These are phyloP conservation scores for Lepidonotus clava DNA, from an alignment of 2,888 invertebrate genomes.

Conservation along the genomic window DNA sequence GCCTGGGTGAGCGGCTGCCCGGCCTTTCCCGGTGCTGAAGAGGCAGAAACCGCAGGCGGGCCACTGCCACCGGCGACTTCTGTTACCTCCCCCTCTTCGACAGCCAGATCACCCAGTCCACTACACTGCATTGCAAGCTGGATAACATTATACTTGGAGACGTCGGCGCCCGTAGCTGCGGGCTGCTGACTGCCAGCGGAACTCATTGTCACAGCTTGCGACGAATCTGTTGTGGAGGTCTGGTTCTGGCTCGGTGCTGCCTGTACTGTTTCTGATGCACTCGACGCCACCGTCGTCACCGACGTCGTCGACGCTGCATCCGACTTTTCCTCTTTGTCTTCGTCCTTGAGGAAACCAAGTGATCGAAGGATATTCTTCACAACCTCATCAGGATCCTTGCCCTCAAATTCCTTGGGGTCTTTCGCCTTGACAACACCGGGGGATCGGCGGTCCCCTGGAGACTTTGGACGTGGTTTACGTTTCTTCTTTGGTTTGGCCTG, in stretches of 20 bases:
- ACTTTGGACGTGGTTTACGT: slow-evolving; percentile 37
- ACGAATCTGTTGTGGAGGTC: slow-evolving; percentile 37
- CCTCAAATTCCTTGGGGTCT: slow-evolving; percentile 49
- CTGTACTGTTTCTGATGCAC: neutral
- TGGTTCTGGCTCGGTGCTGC: slow-evolving; percentile 16
- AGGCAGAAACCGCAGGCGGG: neutral
- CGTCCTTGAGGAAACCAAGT: slow-evolving; percentile 50
- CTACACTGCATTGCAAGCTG: slow-evolving; percentile 53
- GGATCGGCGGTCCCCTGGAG: slow-evolving; percentile 40
- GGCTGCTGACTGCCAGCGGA: slow-evolving; percentile 9
- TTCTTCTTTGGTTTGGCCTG: slow-evolving; percentile 42
- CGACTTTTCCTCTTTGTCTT: slow-evolving; percentile 42
- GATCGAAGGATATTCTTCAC: slow-evolving; percentile 51
- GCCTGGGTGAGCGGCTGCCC: neutral
- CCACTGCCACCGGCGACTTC: slow-evolving; percentile 11
- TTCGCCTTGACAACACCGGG: slow-evolving; percentile 46
- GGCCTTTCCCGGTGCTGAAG: neutral
- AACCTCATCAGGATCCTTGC: slow-evolving; percentile 53
- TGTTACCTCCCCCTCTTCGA: slow-evolving; percentile 7
- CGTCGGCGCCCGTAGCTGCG: neutral
- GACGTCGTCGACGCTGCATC: slow-evolving; percentile 38
- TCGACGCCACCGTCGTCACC: neutral
- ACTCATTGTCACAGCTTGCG: slow-evolving; percentile 33
- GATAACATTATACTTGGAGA: slow-evolving; percentile 47
- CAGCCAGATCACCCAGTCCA: slow-evolving; percentile 53